These are phyloP conservation scores for Anarsia innoxiella DNA, from an alignment of 2,888 invertebrate genomes.

Conservation along the genomic window DNA sequence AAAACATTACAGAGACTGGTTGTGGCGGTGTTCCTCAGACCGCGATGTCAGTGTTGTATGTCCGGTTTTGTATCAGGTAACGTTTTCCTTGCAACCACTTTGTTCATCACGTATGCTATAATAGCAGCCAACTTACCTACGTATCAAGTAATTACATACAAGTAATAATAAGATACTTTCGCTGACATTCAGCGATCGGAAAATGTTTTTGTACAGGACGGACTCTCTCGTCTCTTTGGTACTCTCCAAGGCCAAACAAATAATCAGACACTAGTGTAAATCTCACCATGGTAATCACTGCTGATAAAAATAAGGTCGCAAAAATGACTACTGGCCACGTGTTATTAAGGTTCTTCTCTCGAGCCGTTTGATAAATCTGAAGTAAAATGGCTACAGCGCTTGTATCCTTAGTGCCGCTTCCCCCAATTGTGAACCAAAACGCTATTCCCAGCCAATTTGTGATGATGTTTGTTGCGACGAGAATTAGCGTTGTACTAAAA, in stretches of 20 bases:
- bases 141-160: too few species aligned
- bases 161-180: too few species aligned
- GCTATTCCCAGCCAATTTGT: conserved; percentile 42
- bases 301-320: conserved; percentile 41
- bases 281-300: conserved; percentile 48
- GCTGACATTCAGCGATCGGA: too few species aligned
- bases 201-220: too few species aligned
- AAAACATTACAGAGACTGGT: too few species aligned
- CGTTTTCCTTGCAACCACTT: too few species aligned
- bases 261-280: not conserved
- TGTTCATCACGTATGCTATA: too few species aligned
- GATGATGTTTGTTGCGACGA: conserved; percentile 37
- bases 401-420: conserved; percentile 27
- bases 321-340: conserved; percentile 45
- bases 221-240: not conserved
- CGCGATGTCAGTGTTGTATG: too few species aligned
- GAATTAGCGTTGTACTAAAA: conserved; percentile 42
- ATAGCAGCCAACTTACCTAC: too few species aligned
- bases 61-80: too few species aligned
- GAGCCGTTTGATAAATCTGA: conserved; percentile 36
- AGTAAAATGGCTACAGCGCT: conserved; percentile 39
- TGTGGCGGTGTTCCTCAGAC: too few species aligned
- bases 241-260: not conserved
- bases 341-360: conserved; percentile 22
- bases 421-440: conserved; percentile 49